These are phyloP conservation scores for Diorhabda sublineata DNA, from an alignment of 1,140 invertebrate species.

Conservation along the genomic window DNA sequence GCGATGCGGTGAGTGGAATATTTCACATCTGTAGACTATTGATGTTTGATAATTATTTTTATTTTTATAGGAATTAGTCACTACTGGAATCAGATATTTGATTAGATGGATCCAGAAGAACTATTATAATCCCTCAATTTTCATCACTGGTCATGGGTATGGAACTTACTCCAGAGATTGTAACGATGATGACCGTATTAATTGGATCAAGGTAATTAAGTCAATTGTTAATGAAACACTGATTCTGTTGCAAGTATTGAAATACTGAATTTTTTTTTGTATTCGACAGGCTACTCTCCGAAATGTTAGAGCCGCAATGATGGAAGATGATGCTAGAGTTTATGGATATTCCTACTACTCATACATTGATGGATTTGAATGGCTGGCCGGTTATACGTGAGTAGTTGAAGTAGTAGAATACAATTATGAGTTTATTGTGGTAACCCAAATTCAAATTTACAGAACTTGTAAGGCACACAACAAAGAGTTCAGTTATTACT, in stretches of 20 bases:
- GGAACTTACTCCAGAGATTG: neutral
- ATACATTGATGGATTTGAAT: slow-evolving; percentile 3
- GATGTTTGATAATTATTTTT: neutral
- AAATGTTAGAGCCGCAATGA: neutral
- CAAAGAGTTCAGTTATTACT: too few species aligned
- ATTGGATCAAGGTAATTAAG: neutral
- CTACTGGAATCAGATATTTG: neutral
- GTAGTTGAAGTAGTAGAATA: too few species aligned
- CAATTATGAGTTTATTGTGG: too few species aligned
- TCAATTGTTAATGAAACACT: neutral
- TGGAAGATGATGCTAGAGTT: neutral
- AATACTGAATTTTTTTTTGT: neutral
- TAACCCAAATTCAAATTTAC: too few species aligned
- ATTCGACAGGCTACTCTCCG: neutral
- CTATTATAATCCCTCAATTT: neutral
- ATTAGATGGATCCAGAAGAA: neutral
- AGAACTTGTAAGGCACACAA: too few species aligned
- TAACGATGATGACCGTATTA: neutral
- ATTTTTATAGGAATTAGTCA: neutral
- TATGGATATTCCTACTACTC: slow-evolving; percentile 3
- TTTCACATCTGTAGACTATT: neutral
- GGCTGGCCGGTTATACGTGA: neutral
- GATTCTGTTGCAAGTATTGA: neutral
- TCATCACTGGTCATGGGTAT: neutral
- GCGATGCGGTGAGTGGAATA: neutral